Evolutionary conservation across 1,140 invertebrate species (phyloP).

Genomic region (Eueides isabella): DNA sequence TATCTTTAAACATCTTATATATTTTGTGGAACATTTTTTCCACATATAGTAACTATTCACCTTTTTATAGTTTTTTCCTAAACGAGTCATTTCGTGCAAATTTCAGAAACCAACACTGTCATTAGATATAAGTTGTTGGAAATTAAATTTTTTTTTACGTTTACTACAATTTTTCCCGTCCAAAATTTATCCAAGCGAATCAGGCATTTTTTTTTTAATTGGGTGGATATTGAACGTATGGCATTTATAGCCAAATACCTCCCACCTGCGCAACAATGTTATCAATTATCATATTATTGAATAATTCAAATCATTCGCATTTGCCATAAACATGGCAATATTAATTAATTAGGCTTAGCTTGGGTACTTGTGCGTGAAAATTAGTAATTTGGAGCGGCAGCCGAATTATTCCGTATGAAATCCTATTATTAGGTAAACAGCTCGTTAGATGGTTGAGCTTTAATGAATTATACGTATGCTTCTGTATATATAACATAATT

Average conservation of each 20-base stretch:
- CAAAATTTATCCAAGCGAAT: not conserved
- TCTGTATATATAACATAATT: too few relatives aligned
- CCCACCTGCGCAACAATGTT: not conserved
- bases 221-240: not conserved
- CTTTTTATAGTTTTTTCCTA: too few relatives aligned
- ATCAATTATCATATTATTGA: conserved; percentile 6
- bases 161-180: too few relatives aligned
- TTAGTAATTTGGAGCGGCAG: conserved; percentile 1
- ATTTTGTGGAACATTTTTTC: too few relatives aligned
- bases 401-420: not conserved
- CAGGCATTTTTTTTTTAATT: not conserved
- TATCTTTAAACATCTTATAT: too few relatives aligned
- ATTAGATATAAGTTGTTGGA: too few relatives aligned
- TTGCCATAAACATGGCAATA: conserved; percentile 8
- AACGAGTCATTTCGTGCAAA: too few relatives aligned
- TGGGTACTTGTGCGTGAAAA: not conserved
- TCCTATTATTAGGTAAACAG: conserved; percentile 4
- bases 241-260: not conserved
- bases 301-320: not conserved
- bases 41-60: too few relatives aligned
- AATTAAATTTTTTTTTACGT: too few relatives aligned
- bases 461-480: not conserved
- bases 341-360: conserved; percentile 13
- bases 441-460: not conserved
- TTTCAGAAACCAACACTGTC: too few relatives aligned